These are phyloP conservation scores for Erythrocercus mccallii DNA, from an alignment of 2,113 vertebrate species.

Conservation along the genomic window DNA sequence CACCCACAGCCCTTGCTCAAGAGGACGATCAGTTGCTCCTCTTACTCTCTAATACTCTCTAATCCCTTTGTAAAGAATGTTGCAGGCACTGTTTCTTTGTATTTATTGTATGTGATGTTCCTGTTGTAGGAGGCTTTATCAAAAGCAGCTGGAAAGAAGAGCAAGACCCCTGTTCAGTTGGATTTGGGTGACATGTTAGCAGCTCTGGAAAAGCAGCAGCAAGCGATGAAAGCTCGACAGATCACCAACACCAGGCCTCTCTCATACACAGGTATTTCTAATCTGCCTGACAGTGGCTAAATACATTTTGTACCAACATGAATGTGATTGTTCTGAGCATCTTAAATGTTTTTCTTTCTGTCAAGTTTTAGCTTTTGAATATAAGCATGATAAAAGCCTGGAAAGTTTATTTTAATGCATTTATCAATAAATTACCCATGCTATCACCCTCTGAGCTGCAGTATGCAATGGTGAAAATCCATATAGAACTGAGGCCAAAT, in stretches of 20 bases:
- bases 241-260: conserved; percentile 94
- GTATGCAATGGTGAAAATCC: background rate
- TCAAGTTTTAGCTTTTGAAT: background rate
- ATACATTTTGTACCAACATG: background rate
- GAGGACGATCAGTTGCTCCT: background rate
- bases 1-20: background rate
- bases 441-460: background rate
- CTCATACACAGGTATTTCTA: conserved; percentile 82
- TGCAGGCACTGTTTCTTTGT: background rate
- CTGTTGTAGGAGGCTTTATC: conserved; percentile 87
- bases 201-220: conserved; percentile 94
- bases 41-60: background rate
- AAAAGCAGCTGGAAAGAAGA: conserved; percentile 97
- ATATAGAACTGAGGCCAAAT: background rate
- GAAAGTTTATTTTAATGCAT: background rate
- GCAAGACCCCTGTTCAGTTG: conserved; percentile 93
- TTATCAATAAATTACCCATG: background rate
- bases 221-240: conserved; percentile 94
- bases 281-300: background rate
- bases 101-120: background rate
- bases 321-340: background rate
- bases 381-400: background rate
- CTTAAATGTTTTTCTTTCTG: background rate
- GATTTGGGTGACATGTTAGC: conserved; percentile 97
- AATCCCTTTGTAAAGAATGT: background rate